Base-by-base conservation (phyloP, 2,888 invertebrate species). In the Pharmacophagus antenor region DNA sequence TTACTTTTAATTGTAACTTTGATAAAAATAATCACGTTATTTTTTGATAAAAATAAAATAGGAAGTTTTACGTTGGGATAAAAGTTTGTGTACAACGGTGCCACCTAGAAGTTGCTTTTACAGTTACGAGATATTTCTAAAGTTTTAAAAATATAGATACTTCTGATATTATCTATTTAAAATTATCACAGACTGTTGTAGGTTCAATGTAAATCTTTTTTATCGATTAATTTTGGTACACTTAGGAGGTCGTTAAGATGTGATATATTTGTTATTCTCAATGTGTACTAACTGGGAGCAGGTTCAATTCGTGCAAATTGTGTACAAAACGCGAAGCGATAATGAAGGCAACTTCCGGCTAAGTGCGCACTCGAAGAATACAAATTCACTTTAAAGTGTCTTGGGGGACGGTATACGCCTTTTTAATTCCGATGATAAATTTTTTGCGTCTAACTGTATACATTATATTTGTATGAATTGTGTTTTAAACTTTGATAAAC, bases 191-290 rank as follows among this genome's bases (percentile, higher is more conserved):
- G 10, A 3, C 25, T 8, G 85, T 85, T 82, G 79, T 79, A 77
- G 70, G 71, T 76, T 73, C 80, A 79, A 80, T 80, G 73, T 75
- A 74, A 76, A 73, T 82, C 84, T 85, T 84, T 83, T n/a, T n/a
- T 75, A 77, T 77, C 79, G 68, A 71, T 70, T 77, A 77, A 77
- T 79, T 76, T 79, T 76, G 69, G 20, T 77, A 77, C 76, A 75
- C 70, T 76, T 69, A 64, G 64, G n/a, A 75, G 76, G 82, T 81
- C 82, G 79, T 70, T 73, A 73, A 72, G 65, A 70, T 76, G 71
- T 72, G 79, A 81, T 82, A 82, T 76, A 74, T 71, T 73, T 76
- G 69, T 70, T 77, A 72, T 64, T 64, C 63, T 65, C 66, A 67
- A 80, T 79, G 76, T 80, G 69, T 82, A 77, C 71, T 74, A 80